Evolutionary conservation across 1,140 invertebrate genomes (phyloP).

Genomic region (Hylyphantes graminicola): DNA sequence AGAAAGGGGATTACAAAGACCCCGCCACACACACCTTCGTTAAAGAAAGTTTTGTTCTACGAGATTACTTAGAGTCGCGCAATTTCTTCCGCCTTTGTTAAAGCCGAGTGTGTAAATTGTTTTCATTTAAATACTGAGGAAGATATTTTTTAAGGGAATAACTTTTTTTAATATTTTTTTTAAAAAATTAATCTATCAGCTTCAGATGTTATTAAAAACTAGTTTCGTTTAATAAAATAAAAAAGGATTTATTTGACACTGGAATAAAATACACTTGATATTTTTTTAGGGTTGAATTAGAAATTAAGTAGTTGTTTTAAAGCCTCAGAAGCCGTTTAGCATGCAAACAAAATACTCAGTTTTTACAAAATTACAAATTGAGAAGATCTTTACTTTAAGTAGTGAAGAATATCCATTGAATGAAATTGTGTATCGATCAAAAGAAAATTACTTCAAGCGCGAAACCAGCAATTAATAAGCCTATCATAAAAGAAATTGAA

Average conservation of each 20-base stretch:
- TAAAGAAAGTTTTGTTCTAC: conserved; percentile 30
- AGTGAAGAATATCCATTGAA: too few relatives aligned
- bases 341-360: conserved; percentile 24
- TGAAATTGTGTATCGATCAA: too few relatives aligned
- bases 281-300: too few relatives aligned
- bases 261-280: neutral
- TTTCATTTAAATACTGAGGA: conserved; percentile 42
- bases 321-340: neutral
- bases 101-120: conserved; percentile 41
- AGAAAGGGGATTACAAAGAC: conserved; percentile 42
- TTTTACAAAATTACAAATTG: too few relatives aligned
- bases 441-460: too few relatives aligned
- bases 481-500: too few relatives aligned
- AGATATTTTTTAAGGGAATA: neutral
- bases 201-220: conserved; percentile 52
- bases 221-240: conserved; percentile 9
- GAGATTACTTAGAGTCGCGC: conserved; percentile 43
- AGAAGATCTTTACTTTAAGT: too few relatives aligned
- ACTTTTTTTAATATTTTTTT: conserved; percentile 23
- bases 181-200: conserved; percentile 55
- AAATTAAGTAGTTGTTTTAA: too few relatives aligned
- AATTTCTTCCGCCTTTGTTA: conserved; percentile 21
- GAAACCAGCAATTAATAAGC: too few relatives aligned
- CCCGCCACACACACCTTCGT: neutral
- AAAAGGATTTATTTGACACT: conserved; percentile 10